A percentile compares a stretch with the other conserved stretches of the same genome.
Conservation (phyloP, 2,113 vertebrate genomes). For the Myocastor coypus region DNA sequence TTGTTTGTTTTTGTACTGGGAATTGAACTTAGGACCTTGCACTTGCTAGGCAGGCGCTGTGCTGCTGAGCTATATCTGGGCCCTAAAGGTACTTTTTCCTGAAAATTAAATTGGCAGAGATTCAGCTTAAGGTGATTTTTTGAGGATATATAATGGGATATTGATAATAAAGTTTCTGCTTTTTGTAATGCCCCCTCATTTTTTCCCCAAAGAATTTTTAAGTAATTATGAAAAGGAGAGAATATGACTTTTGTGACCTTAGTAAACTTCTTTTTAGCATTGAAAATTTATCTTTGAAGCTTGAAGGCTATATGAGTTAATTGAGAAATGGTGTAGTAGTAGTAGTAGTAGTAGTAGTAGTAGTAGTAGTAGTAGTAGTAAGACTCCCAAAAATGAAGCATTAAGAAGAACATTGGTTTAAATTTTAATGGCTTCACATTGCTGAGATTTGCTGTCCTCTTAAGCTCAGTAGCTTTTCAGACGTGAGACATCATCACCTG, state of each 20-base stretch:
- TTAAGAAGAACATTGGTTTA: neutral
- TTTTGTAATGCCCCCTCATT: neutral
- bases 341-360: too few species aligned
- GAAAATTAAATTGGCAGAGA: neutral
- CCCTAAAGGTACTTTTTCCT: neutral
- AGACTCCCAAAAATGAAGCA: neutral
- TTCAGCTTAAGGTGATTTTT: neutral
- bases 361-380: neutral
- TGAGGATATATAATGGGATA: neutral
- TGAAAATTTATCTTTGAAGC: neutral
- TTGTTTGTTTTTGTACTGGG: too few species aligned
- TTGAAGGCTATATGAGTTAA: neutral
- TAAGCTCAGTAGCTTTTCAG: neutral
- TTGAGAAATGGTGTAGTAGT: neutral
- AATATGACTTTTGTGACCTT: neutral
- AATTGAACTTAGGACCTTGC: too few species aligned
- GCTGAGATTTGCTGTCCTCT: neutral
- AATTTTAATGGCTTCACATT: neutral
- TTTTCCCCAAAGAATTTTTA: neutral
- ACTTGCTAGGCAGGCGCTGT: too few species aligned
- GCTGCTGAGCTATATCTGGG: too few species aligned
- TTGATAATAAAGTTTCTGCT: neutral
- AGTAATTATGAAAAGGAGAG: slow-evolving; percentile 17
- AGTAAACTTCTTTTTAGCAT: neutral
- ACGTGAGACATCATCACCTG: neutral